A percentile compares a stretch with the other conserved stretches of the same genome.
These are phyloP conservation scores for Chirona hameri DNA, from an alignment of 2,888 invertebrate genomes.

Conservation along the genomic window DNA sequence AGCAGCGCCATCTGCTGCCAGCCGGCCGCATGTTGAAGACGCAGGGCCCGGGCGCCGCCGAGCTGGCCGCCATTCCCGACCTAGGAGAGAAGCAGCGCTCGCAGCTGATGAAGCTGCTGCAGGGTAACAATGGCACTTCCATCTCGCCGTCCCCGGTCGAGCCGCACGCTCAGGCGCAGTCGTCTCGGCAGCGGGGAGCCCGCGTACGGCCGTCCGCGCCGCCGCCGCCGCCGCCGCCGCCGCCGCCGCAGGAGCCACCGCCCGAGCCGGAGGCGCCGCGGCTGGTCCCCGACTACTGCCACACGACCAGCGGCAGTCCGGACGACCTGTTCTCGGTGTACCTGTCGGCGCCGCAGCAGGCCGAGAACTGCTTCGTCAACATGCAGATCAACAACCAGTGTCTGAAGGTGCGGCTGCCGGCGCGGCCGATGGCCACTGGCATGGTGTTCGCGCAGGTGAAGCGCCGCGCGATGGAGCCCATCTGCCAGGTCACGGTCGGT, in stretches of 20 bases:
- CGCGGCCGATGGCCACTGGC: background rate
- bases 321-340: constrained; percentile 8
- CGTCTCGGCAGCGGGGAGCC: background rate
- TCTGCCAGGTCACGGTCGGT: background rate
- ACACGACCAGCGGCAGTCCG: background rate
- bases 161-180: background rate
- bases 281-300: background rate
- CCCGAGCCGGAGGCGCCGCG: background rate
- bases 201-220: too few species aligned
- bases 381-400: constrained; percentile 14
- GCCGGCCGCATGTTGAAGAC: background rate
- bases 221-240: background rate
- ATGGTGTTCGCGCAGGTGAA: constrained; percentile 11
- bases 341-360: background rate
- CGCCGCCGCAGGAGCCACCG: background rate
- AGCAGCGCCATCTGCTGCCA: background rate
- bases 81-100: constrained; percentile 1
- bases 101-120: constrained; percentile 2
- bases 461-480: background rate
- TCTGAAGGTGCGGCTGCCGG: constrained; percentile 6
- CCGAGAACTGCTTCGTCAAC: background rate
- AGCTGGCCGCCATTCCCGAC: background rate
- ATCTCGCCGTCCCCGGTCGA: background rate
- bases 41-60: background rate
- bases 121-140: constrained; percentile 12